Percentiles rank a stretch among this genome's conserved stretches.
phyloP scores from a whole-genome alignment of 2,113 vertebrate genomes.

The Falcunculus frontatus region DNA sequence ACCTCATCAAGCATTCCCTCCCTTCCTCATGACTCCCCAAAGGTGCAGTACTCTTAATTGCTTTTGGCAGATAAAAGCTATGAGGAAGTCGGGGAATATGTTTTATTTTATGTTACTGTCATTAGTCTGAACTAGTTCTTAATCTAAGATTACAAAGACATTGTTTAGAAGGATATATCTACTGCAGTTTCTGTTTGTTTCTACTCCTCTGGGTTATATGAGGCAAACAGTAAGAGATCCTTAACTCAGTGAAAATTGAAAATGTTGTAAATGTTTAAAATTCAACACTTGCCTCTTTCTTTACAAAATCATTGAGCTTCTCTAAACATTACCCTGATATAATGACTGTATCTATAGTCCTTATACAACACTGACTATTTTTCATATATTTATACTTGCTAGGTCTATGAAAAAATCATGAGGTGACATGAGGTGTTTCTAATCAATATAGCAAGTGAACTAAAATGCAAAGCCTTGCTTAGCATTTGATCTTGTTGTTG shows the following conservation, averaged over 20 bases:
- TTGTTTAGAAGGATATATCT: background rate
- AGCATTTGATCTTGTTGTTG: background rate
- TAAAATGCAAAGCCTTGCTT: background rate
- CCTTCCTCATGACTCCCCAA: slow-evolving; percentile 26
- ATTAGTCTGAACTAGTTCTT: slow-evolving; percentile 25
- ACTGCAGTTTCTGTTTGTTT: background rate
- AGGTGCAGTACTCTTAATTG: slow-evolving; percentile 31
- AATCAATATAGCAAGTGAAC: background rate
- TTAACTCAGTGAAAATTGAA: background rate
- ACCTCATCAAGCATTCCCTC: slow-evolving; percentile 12
- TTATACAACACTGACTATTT: background rate
- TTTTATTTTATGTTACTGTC: background rate
- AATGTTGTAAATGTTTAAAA: background rate
- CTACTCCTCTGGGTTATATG: background rate
- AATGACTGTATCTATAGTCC: background rate
- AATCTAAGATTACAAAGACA: background rate
- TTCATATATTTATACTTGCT: background rate
- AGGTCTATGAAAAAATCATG: rapidly evolving
- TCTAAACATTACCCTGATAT: background rate
- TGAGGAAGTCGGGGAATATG: slow-evolving; percentile 26
- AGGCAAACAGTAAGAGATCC: background rate
- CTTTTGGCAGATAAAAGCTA: slow-evolving; percentile 46
- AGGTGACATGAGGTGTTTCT: background rate
- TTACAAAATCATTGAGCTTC: background rate
- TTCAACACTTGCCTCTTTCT: background rate